These are phyloP conservation scores for Holacanthus passer DNA, from an alignment of 2,113 vertebrate species.

Conservation along the genomic window DNA sequence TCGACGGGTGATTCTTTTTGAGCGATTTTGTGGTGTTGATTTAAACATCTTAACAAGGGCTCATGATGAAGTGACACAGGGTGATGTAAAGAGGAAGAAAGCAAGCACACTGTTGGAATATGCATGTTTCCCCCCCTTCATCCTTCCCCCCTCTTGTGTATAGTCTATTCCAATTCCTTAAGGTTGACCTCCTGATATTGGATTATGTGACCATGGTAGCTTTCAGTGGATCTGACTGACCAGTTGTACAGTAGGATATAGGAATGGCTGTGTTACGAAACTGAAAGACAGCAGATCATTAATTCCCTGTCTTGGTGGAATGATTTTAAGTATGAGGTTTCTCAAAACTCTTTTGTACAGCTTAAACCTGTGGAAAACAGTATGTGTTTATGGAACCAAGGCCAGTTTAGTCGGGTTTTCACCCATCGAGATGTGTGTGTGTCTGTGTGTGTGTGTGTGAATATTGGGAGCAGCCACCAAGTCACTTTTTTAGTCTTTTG, in stretches of 20 bases:
- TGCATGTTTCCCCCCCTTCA: conserved; percentile 48
- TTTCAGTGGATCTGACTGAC: conserved; percentile 73
- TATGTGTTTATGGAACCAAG: conserved; percentile 70
- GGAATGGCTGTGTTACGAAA: conserved; percentile 51
- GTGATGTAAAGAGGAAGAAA: conserved; percentile 51
- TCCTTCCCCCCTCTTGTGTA: conserved; percentile 35
- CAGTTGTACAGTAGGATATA: conserved; percentile 76
- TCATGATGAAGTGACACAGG: conserved; percentile 61
- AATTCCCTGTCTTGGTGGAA: conserved; percentile 56
- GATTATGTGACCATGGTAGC: conserved; percentile 66
- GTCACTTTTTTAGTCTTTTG: conserved; percentile 79
- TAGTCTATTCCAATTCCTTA: conserved; percentile 49
- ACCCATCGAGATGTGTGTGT: conserved; percentile 60
- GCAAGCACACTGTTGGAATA: conserved; percentile 74
- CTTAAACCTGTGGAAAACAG: conserved; percentile 76
- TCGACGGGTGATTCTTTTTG: conserved; percentile 8
- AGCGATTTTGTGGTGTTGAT: conserved; percentile 48
- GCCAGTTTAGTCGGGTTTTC: conserved; percentile 73
- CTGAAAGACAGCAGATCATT: conserved; percentile 43
- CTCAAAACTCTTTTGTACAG: conserved; percentile 73
- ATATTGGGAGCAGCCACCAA: conserved; percentile 81
- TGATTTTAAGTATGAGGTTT: conserved; percentile 69
- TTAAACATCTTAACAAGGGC: conserved; percentile 73
- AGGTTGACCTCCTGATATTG: conserved; percentile 61
- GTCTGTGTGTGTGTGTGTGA: conserved; percentile 69